Evolutionary conservation across 35 echinoderm and acorn worm genomes (phyloP).

Genomic region (Anneissia japonica): DNA sequence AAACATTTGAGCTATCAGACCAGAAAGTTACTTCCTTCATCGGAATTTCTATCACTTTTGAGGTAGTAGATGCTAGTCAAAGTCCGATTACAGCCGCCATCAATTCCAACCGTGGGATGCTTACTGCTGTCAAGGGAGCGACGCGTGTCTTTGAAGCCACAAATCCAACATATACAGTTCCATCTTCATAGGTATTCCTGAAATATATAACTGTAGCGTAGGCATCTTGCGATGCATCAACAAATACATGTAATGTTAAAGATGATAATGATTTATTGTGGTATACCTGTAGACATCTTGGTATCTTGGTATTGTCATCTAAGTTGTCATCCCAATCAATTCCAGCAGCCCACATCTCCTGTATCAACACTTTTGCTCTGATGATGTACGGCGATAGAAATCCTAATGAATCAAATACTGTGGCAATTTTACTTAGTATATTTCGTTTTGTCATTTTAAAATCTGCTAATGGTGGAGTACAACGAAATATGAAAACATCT

Average conservation of each 20-base stretch:
- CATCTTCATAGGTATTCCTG: neutral
- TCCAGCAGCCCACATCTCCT: constrained; percentile 12
- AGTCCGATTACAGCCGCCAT: constrained; percentile 33
- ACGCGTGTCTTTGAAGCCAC: constrained; percentile 23
- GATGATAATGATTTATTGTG: neutral
- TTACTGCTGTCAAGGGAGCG: constrained; percentile 20
- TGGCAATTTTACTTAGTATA: constrained; percentile 28
- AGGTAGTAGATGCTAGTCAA: neutral
- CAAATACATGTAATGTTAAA: neutral
- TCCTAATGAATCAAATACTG: constrained; percentile 39
- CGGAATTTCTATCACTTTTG: neutral
- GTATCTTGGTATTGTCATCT: neutral
- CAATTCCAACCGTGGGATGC: constrained; percentile 41
- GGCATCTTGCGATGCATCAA: neutral
- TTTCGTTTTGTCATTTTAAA: neutral
- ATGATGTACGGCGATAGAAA: constrained; percentile 18
- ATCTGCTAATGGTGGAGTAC: neutral
- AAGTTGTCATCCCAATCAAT: constrained; percentile 40
- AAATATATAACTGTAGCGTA: constrained; percentile 5
- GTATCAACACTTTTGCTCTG: constrained; percentile 17
- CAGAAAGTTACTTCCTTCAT: constrained; percentile 22
- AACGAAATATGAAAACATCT: neutral
- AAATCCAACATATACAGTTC: neutral
- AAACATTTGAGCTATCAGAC: constrained; percentile 40
- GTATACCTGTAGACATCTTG: neutral